Percentiles rank a stretch among this genome's conserved stretches.
These are phyloP conservation scores for Ormia ochracea DNA, from an alignment of 2,888 invertebrate genomes.

Conservation along the genomic window DNA sequence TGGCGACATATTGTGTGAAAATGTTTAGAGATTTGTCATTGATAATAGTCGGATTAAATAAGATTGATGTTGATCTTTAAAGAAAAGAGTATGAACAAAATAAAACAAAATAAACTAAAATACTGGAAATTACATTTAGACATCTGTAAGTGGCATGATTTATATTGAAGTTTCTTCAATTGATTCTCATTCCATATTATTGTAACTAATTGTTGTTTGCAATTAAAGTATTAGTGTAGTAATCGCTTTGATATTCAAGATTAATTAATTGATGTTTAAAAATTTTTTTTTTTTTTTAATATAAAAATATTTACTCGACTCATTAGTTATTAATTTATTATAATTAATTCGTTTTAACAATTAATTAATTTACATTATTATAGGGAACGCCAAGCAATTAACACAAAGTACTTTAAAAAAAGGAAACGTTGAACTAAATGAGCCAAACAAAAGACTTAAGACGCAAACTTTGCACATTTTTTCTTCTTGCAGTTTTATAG, in stretches of 20 bases:
- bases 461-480: not conserved
- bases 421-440: not conserved
- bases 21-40: constrained; percentile 62
- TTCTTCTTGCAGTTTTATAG: no score
- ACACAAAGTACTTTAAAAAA: no score
- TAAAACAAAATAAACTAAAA: not conserved
- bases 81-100: not conserved
- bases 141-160: constrained; percentile 60
- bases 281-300: not conserved
- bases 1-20: constrained; percentile 62
- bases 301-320: not conserved
- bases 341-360: not conserved
- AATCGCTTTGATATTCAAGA: constrained; percentile 23
- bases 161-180: constrained; percentile 14
- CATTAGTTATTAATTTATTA: not conserved
- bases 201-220: not conserved
- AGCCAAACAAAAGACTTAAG: not conserved
- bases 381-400: not conserved
- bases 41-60: constrained; percentile 62
- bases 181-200: not conserved
- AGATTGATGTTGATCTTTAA: constrained; percentile 61
- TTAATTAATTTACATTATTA: not conserved
- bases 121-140: constrained; percentile 38
- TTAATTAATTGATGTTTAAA: constrained; percentile 21
- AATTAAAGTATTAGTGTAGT: constrained; percentile 19